Percentiles rank a stretch among this genome's conserved stretches.
These are phyloP conservation scores for Caenorhabditis sp. DNA, from an alignment of 2,888 invertebrate species.

Conservation along the genomic window DNA sequence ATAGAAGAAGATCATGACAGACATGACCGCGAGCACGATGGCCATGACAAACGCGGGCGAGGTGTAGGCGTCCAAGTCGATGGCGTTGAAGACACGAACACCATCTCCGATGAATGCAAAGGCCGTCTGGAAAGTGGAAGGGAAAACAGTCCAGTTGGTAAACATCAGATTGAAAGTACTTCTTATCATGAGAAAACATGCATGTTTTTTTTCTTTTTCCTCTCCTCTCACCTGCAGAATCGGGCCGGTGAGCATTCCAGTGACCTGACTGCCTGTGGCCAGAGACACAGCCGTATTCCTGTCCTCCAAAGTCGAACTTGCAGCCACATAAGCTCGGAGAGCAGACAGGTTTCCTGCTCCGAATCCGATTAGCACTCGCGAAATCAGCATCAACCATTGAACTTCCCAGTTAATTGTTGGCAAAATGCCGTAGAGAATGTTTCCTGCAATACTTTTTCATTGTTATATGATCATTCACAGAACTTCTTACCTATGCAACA, in stretches of 20 bases:
- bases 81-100: conserved; percentile 23
- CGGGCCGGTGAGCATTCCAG: conserved; percentile 58
- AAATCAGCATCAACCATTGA: conserved; percentile 56
- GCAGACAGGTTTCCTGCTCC: conserved; percentile 59
- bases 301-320: conserved; percentile 53
- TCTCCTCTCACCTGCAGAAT: conserved; percentile 57
- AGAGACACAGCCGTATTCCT: conserved; percentile 53
- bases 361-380: conserved; percentile 54
- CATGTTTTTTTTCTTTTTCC: too few species aligned
- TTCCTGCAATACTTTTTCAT: conserved; percentile 11
- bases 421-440: conserved; percentile 54
- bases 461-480: not conserved
- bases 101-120: conserved; percentile 54
- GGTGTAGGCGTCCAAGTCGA: conserved; percentile 59
- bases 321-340: conserved; percentile 52
- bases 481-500: conserved; percentile 22
- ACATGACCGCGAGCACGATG: conserved; percentile 33
- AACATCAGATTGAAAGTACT: not conserved
- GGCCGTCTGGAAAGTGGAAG: conserved; percentile 31
- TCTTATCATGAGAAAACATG: too few species aligned
- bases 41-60: conserved; percentile 50
- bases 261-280: conserved; percentile 56
- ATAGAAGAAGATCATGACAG: conserved; percentile 47
- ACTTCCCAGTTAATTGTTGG: conserved; percentile 52
- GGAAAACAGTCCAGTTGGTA: not conserved